These are phyloP conservation scores for Parnassius mnemosyne DNA, from an alignment of 2,888 invertebrate genomes.

Conservation along the genomic window DNA sequence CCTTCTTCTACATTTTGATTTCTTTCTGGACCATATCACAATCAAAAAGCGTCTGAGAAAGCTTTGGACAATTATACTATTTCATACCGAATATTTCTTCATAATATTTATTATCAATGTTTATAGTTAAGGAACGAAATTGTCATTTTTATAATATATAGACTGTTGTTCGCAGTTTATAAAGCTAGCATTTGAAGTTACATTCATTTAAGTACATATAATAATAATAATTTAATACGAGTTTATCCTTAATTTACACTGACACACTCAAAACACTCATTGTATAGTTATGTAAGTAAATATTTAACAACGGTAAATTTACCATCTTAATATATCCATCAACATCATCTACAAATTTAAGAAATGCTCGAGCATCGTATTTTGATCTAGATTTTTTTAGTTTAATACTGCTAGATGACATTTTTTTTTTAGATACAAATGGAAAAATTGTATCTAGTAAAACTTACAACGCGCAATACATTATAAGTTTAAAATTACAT, in stretches of 20 bases:
- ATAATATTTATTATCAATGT: conserved; percentile 24
- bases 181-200: conserved; percentile 47
- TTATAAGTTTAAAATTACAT: conserved; percentile 60
- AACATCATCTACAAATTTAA: conserved; percentile 47
- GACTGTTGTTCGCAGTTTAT: conserved; percentile 16
- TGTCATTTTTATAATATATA: conserved; percentile 5
- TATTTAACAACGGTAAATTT: conserved; percentile 71
- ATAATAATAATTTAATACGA: conserved; percentile 38
- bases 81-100: conserved; percentile 34
- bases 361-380: conserved; percentile 45
- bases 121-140: conserved; percentile 10
- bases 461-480: conserved; percentile 60
- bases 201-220: conserved; percentile 34
- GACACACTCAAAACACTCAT: conserved; percentile 59
- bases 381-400: conserved; percentile 44
- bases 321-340: conserved; percentile 56
- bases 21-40: conserved; percentile 15
- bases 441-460: conserved; percentile 61
- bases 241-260: conserved; percentile 52
- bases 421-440: conserved; percentile 44
- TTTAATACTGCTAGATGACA: conserved; percentile 41
- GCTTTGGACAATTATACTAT: conserved; percentile 20
- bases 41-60: conserved; percentile 10
- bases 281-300: conserved; percentile 54
- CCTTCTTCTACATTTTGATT: neutral